phyloP scores from a whole-genome alignment of 2,888 invertebrate genomes.

The Drosophila cyrtoloma region DNA sequence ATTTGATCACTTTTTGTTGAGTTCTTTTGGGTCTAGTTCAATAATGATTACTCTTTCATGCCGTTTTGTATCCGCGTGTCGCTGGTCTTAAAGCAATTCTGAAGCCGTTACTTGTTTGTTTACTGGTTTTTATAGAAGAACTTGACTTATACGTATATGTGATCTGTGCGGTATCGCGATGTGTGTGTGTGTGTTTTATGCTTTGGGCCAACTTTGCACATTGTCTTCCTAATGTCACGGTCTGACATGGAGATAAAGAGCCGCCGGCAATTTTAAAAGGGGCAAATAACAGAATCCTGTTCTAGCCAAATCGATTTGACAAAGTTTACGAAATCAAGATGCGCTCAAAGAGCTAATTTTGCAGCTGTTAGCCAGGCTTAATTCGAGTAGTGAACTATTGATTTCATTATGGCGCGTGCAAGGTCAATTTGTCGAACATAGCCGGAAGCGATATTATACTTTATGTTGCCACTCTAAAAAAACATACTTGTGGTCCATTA shows the following conservation, averaged over 20 bases:
- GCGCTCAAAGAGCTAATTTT: conserved; percentile 29
- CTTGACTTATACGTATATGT: conserved; percentile 45
- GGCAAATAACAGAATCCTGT: conserved; percentile 44
- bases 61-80: conserved; percentile 75
- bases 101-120: conserved; percentile 74
- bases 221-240: conserved; percentile 67
- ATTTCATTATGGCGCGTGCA: conserved; percentile 22
- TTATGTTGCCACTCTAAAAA: conserved; percentile 23
- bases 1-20: conserved; percentile 53
- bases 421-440: conserved; percentile 36
- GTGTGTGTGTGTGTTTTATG: conserved; percentile 13
- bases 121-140: conserved; percentile 79
- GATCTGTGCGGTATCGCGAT: background rate
- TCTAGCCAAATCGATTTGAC: conserved; percentile 57
- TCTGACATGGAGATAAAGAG: conserved; percentile 37
- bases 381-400: conserved; percentile 62
- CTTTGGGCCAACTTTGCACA: conserved; percentile 39
- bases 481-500: conserved; percentile 41
- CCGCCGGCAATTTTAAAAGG: conserved; percentile 11
- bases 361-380: background rate
- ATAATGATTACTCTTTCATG: conserved; percentile 34
- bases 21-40: conserved; percentile 49
- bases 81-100: conserved; percentile 66
- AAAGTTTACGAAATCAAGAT: conserved; percentile 57
- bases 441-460: conserved; percentile 42